phyloP scores from a whole-genome alignment of 2,797 vertebrate genomes.

The Poliocrania exsul region DNA sequence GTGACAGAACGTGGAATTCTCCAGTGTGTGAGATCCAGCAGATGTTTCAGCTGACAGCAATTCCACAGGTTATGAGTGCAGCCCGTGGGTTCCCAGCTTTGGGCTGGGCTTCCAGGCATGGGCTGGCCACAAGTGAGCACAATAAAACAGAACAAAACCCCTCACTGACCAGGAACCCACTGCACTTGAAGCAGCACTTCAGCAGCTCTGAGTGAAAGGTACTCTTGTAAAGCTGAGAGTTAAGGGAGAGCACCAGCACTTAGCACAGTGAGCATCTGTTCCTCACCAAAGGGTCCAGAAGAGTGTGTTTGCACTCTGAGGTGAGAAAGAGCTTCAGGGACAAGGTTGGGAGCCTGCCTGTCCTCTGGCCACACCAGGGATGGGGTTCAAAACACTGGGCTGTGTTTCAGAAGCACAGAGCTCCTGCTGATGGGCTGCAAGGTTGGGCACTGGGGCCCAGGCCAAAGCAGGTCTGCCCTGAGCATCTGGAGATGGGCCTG shows the following conservation, averaged over 20 bases:
- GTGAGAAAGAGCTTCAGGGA: background rate
- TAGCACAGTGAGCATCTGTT: background rate
- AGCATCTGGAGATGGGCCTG: background rate
- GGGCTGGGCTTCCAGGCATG: too few species aligned
- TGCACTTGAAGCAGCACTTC: background rate
- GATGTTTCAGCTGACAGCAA: constrained; percentile 9
- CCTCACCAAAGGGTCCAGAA: background rate
- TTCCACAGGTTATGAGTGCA: background rate
- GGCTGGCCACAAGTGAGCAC: background rate
- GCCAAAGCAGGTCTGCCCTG: background rate
- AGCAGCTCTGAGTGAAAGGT: background rate
- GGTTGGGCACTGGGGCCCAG: background rate
- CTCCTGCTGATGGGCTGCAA: background rate
- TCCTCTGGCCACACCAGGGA: fast-evolving
- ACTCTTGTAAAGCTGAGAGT: background rate
- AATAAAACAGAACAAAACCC: background rate
- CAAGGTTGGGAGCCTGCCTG: fast-evolving
- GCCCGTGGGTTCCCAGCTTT: background rate
- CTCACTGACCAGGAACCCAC: background rate
- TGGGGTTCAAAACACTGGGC: background rate
- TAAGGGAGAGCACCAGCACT: background rate
- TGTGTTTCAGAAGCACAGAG: background rate
- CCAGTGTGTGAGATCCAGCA: background rate
- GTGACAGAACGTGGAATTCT: background rate
- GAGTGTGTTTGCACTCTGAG: background rate